Base-by-base conservation (phyloP, 2,888 invertebrate species). In the Atherix ibis region DNA sequence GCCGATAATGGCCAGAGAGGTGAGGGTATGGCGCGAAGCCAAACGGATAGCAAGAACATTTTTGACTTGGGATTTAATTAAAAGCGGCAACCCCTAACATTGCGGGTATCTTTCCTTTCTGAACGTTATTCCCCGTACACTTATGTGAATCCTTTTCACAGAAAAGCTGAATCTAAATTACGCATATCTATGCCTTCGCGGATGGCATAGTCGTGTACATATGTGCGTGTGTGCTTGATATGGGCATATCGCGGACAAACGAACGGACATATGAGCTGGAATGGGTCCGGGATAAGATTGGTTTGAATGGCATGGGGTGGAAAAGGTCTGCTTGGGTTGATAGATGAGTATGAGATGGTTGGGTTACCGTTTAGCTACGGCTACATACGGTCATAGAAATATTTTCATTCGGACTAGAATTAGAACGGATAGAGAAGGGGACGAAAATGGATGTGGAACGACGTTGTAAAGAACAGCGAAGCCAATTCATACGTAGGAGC, bases 11-110 rank as follows among this genome's bases (percentile, higher is more conserved):
- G 22, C 24, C 18, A 35, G 16, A 28, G 26, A 25, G 17, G 35
- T 25, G 30, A 31, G 31, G 35, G 31, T n/a, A n/a, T n/a, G n/a
- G n/a, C n/a, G n/a, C n/a, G n/a, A n/a, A n/a, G n/a, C n/a, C n/a
- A n/a, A n/a, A n/a, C n/a, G n/a, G n/a, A n/a, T n/a, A n/a, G n/a
- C n/a, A n/a, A n/a, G n/a, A 35, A 34, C 18, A 40, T 35, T 35
- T 40, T 37, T 37, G 37, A 37, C 40, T 36, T 40, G 34, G 37
- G 37, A 37, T 40, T 40, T 40, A 40, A 40, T 40, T 40, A 40
- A 40, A 40, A 40, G 37, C 37, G 32, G 35, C 35, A 30, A 35
- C 33, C 40, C 40, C 35, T 28, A 33, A 35, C 35, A 30, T 35
- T 37, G 40, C 37, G 31, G 40, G 32, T 37, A 37, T 32, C 17